Evolutionary conservation across 2,113 vertebrate genomes (phyloP), one percentile per base, ranked within the genome.

Genomic region (Gavia stellata): DNA sequence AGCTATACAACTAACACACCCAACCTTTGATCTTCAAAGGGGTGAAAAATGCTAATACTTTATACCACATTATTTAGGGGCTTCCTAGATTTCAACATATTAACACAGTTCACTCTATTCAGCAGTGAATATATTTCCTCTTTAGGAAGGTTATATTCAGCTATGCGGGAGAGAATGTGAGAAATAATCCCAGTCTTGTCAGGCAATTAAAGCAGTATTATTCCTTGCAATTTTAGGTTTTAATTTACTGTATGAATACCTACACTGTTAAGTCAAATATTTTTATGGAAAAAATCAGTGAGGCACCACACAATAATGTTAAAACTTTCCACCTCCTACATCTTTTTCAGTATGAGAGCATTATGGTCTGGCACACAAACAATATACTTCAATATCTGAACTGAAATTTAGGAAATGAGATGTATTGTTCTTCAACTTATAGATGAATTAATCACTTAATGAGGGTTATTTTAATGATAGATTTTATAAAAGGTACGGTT

Each of bases 231-330:
- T 85, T 89, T 85, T 82, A 96, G 40, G 12, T 94, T 97, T 96
- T 96, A 92, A 96, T 92, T 97, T 90, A 93, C 28, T 92, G 26
- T 94, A 62, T 16, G 75, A 97, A 94, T 96, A 36, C 33, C 14
- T 92, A 62, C 62, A 86, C 25, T 81, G 38, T 78, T 92, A 38
- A 95, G 42, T 96, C 42, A 97, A 96, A 92, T 94, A 95, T 84
- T 94, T 97, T 92, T 59, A 59, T 62, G 38, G 63, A 52, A 81
- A 93, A 94, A 80, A 63, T 86, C 49, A 82, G 20, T 33, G 55
- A 92, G n/a, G 49, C 26, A 90, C 36, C 42, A 44, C 2, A 29
- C 26, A 86, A 50, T 82, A 88, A 84, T 83, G 31, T 80, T 86
- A 93, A 93, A 95, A 44, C 40, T 65, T 89, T 81, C 58, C 12